Evolutionary conservation across 2,888 invertebrate species (phyloP).

Genomic region (Bombyx huttoni): DNA sequence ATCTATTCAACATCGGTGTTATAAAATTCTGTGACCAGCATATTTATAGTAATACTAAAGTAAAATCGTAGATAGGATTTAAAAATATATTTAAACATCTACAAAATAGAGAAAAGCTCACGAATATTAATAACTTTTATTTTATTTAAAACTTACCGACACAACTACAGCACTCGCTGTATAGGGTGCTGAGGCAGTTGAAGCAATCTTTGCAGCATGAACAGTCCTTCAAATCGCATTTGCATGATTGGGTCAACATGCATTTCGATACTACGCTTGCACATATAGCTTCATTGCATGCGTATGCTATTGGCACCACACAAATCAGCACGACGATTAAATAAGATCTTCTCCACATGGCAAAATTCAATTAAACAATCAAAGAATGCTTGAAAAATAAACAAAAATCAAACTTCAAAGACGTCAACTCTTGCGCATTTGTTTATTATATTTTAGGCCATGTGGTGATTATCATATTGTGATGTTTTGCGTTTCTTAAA

Average conservation of each 20-base stretch:
- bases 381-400: constrained; percentile 29
- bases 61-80: background rate
- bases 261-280: constrained; percentile 97
- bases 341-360: constrained; percentile 23
- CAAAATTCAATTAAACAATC: constrained; percentile 3
- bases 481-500: too few species aligned
- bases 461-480: background rate
- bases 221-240: constrained; percentile 93
- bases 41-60: background rate
- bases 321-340: constrained; percentile 39
- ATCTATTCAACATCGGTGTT: too few species aligned
- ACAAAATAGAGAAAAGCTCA: background rate
- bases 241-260: constrained; percentile 95
- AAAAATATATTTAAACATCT: background rate
- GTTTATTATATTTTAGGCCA: background rate
- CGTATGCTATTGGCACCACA: constrained; percentile 49
- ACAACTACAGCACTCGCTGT: constrained; percentile 96
- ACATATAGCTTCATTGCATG: constrained; percentile 95
- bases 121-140: background rate
- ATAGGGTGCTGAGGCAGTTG: constrained; percentile 89
- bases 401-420: constrained; percentile 14
- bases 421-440: background rate
- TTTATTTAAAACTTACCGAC: constrained; percentile 81
- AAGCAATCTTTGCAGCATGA: constrained; percentile 96
- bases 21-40: too few species aligned